Evolutionary conservation across 2,888 invertebrate species (phyloP).

Genomic region (Chydorus sphaericus): DNA sequence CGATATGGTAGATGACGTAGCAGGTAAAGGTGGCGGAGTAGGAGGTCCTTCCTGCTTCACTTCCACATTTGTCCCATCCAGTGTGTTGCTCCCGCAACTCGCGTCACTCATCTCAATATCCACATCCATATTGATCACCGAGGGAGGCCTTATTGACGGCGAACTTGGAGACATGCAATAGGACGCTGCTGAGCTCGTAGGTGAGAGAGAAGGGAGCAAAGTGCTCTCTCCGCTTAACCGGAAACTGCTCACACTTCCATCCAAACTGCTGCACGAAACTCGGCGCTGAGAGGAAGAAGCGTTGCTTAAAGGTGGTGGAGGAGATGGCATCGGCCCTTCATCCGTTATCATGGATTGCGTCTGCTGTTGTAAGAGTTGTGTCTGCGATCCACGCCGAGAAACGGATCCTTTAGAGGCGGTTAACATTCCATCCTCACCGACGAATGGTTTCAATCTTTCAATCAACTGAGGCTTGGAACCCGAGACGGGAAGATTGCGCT

Average conservation of each 20-base stretch:
- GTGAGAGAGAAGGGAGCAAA: background rate
- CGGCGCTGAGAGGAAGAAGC: slow-evolving; percentile 5
- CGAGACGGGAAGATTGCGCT: slow-evolving; percentile 83
- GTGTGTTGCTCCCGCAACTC: slow-evolving; percentile 7
- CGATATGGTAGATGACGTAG: background rate
- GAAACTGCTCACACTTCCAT: slow-evolving; percentile 9
- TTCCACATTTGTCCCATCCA: background rate
- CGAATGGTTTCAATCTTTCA: slow-evolving; percentile 58
- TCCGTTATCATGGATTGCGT: background rate
- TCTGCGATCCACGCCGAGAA: slow-evolving; percentile 14
- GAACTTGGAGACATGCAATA: slow-evolving; percentile 9
- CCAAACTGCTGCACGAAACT: slow-evolving; percentile 14
- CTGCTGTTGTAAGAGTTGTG: background rate
- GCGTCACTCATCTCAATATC: slow-evolving; percentile 21
- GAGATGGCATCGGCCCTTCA: background rate
- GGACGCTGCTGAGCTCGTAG: background rate
- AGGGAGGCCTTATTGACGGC: slow-evolving; percentile 22
- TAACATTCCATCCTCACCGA: slow-evolving; percentile 14
- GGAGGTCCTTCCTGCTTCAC: slow-evolving; percentile 11
- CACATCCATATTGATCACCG: slow-evolving; percentile 28
- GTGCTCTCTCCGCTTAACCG: background rate
- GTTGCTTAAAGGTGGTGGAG: background rate
- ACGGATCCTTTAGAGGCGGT: background rate
- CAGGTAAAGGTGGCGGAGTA: slow-evolving; percentile 12
- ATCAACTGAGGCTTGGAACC: slow-evolving; percentile 91